A percentile compares a stretch with the other conserved stretches of the same genome.
phyloP scores from a whole-genome alignment of 2,113 vertebrate species.

The Meriones unguiculatus region DNA sequence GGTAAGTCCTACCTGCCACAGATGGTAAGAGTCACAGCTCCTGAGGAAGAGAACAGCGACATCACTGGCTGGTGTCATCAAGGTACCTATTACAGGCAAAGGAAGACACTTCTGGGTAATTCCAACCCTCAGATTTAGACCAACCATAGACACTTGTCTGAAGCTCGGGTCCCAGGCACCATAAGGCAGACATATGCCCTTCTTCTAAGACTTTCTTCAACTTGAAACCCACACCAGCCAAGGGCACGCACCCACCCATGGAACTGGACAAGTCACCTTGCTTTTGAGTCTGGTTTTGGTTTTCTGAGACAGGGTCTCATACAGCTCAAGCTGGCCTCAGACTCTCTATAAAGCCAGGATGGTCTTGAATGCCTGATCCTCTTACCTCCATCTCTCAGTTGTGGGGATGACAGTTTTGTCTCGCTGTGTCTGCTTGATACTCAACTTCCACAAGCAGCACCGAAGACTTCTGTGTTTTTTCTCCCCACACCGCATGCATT shows the following conservation, averaged over 20 bases:
- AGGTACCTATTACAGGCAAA: not conserved
- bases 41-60: fast-evolving
- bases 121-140: not conserved
- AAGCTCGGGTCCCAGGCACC: not conserved
- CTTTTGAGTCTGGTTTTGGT: not conserved
- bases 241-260: fast-evolving
- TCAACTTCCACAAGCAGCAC: not conserved
- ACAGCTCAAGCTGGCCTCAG: not conserved
- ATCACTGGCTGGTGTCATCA: not conserved
- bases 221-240: not conserved
- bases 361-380: not conserved
- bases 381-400: not conserved
- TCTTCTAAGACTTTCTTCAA: not conserved
- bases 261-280: too few relatives aligned
- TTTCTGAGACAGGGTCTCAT: not conserved
- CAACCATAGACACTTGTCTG: not conserved
- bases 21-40: not conserved
- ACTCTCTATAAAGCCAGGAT: not conserved
- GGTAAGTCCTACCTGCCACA: not conserved
- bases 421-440: not conserved
- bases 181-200: not conserved
- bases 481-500: not conserved
- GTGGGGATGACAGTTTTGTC: not conserved
- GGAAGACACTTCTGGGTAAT: not conserved
- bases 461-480: not conserved